Conservation (phyloP, 2,888 invertebrate genomes). For the Acanthosoma haemorrhoidale region DNA sequence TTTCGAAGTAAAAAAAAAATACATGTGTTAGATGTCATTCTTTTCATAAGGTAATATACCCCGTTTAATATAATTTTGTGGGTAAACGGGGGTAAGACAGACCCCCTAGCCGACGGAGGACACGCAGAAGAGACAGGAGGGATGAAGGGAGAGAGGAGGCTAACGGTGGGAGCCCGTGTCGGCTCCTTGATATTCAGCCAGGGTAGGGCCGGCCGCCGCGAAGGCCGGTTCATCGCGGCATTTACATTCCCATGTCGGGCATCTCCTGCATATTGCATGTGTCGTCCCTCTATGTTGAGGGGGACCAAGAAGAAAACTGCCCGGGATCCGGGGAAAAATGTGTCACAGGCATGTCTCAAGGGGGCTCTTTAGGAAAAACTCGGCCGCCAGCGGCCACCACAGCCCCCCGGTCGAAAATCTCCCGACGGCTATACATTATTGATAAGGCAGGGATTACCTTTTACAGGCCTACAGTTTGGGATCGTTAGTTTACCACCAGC, state of each 20-base stretch:
- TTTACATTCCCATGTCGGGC: constrained; percentile 22
- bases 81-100: too few species aligned
- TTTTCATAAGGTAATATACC: too few species aligned
- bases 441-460: not conserved
- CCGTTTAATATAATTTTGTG: too few species aligned
- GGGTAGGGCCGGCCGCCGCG: not conserved
- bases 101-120: not conserved
- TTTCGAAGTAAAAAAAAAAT: too few species aligned
- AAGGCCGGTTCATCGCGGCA: not conserved
- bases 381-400: not conserved
- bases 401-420: not conserved
- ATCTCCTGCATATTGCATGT: constrained; percentile 22
- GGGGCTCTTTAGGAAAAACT: constrained; percentile 26
- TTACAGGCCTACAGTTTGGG: constrained; percentile 4
- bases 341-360: constrained; percentile 26
- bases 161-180: constrained; percentile 2
- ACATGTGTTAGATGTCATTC: too few species aligned
- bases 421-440: not conserved
- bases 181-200: constrained; percentile 21
- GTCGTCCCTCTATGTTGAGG: not conserved
- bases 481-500: constrained; percentile 2
- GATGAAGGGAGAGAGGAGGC: not conserved
- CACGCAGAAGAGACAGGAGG: not conserved
- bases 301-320: constrained; percentile 16
- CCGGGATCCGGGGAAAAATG: constrained; percentile 27